A percentile compares a stretch with the other conserved stretches of the same genome.
phyloP scores from a whole-genome alignment of 1,140 invertebrate species.

The Drosophila willistoni region DNA sequence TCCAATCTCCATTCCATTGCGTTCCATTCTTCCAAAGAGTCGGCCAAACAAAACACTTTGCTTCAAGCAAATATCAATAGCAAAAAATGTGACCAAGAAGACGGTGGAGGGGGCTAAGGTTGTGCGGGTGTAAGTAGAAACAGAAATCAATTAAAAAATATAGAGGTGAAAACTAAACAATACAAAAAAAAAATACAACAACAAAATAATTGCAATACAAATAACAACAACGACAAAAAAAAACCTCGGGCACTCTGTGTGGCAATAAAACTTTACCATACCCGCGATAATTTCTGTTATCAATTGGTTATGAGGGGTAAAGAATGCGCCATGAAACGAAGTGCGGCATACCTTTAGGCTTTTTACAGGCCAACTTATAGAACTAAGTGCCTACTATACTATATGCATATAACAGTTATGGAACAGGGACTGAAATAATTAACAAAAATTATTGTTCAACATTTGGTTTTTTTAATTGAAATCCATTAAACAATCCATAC shows the following conservation, averaged over 20 bases:
- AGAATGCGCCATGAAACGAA: constrained; percentile 30
- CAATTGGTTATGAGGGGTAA: constrained; percentile 30
- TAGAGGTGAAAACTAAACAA: constrained; percentile 75
- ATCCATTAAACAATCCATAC: too few relatives aligned
- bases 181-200: constrained; percentile 42
- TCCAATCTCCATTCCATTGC: constrained; percentile 5
- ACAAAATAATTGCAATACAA: constrained; percentile 39
- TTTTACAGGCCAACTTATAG: too few relatives aligned
- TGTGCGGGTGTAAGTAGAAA: constrained; percentile 28
- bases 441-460: too few relatives aligned
- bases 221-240: constrained; percentile 31
- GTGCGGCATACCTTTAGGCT: constrained; percentile 75
- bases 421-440: background rate
- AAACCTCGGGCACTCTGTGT: background rate
- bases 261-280: constrained; percentile 75
- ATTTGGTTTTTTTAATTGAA: too few relatives aligned
- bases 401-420: background rate
- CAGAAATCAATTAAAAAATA: constrained; percentile 74
- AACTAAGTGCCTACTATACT: too few relatives aligned
- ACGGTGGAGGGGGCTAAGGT: background rate
- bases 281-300: constrained; percentile 63
- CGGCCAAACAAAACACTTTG: constrained; percentile 58
- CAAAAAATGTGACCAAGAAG: background rate
- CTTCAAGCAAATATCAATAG: constrained; percentile 23
- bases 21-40: background rate